These are phyloP conservation scores for Pedionomus torquatus DNA, from an alignment of 2,113 vertebrate genomes.

Conservation along the genomic window DNA sequence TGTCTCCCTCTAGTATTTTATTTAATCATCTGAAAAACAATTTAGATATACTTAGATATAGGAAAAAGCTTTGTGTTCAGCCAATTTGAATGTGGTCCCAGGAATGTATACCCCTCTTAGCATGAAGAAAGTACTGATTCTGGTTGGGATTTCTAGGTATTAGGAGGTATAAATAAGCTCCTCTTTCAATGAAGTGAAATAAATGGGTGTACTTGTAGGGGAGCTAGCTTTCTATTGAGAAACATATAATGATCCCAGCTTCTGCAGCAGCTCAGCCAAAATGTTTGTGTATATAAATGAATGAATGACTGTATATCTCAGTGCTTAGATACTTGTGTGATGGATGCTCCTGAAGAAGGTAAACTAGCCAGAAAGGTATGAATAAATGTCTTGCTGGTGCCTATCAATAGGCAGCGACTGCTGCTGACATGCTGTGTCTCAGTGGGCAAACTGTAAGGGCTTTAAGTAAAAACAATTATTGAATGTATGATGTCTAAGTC, in stretches of 20 bases:
- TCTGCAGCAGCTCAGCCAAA: slow-evolving; percentile 5
- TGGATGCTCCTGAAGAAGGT: not conserved
- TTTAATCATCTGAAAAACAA: not conserved
- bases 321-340: not conserved
- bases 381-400: slow-evolving; percentile 6
- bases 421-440: slow-evolving; percentile 44
- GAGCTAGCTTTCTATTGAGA: slow-evolving; percentile 8
- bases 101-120: not conserved
- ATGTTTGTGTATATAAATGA: not conserved
- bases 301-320: slow-evolving; percentile 15
- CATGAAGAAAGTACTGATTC: not conserved
- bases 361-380: slow-evolving; percentile 29
- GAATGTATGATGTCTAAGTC: slow-evolving; percentile 64
- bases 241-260: not conserved
- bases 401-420: slow-evolving; percentile 30
- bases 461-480: slow-evolving; percentile 69
- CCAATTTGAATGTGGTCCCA: not conserved
- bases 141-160: not conserved
- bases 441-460: slow-evolving; percentile 40
- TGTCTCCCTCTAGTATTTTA: not conserved
- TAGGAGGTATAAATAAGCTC: not conserved
- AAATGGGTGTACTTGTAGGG: not conserved
- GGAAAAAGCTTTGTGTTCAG: not conserved
- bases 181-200: not conserved
- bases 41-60: not conserved